Percentiles rank a stretch among this genome's conserved stretches.
These are phyloP conservation scores for Oreotragus oreotragus DNA, from an alignment of 2,113 vertebrate genomes.

Conservation along the genomic window DNA sequence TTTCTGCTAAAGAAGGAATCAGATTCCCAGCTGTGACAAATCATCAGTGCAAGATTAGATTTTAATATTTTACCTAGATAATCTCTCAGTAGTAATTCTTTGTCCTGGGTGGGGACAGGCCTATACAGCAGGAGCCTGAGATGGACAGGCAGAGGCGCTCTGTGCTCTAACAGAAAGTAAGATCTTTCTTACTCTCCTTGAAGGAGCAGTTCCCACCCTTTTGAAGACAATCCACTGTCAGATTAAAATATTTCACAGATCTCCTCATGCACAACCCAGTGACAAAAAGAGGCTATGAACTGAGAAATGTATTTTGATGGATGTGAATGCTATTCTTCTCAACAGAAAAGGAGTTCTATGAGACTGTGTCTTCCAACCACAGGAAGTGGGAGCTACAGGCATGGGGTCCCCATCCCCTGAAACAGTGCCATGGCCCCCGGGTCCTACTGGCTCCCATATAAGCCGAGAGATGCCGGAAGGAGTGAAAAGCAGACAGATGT, in stretches of 20 bases:
- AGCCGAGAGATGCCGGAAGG: neutral
- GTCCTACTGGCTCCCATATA: neutral
- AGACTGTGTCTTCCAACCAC: neutral
- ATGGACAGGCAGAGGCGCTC: neutral
- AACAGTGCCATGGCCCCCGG: neutral
- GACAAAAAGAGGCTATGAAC: neutral
- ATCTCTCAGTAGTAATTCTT: neutral
- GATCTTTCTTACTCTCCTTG: neutral
- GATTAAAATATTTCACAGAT: neutral
- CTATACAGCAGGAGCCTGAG: neutral
- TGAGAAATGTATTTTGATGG: neutral
- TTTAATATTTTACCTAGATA: neutral
- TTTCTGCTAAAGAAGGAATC: neutral
- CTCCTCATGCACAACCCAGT: neutral
- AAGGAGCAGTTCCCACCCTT: neutral
- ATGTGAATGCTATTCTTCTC: neutral
- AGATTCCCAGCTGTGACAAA: neutral
- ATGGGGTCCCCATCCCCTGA: rapidly evolving
- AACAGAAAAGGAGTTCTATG: neutral
- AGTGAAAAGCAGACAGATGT: neutral
- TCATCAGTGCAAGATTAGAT: neutral
- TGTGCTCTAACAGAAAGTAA: neutral
- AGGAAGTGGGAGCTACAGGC: neutral
- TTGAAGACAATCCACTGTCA: neutral
- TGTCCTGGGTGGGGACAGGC: neutral